phyloP scores from a whole-genome alignment of 2,888 invertebrate species.

The Philopedon plagiatum region DNA sequence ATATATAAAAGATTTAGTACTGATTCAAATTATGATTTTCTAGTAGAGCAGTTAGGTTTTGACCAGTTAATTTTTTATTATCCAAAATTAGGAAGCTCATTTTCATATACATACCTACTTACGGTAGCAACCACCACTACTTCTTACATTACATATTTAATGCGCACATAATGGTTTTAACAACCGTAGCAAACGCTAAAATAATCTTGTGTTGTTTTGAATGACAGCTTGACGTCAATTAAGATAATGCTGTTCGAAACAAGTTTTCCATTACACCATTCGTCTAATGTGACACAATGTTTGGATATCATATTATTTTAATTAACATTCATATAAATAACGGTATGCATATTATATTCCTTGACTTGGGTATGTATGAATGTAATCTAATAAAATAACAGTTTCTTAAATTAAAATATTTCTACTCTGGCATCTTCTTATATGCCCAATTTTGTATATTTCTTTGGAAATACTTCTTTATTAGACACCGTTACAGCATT shows the following conservation, averaged over 20 bases:
- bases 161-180: not conserved
- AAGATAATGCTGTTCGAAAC: constrained; percentile 12
- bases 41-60: no score
- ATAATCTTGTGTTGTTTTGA: constrained; percentile 13
- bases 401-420: not conserved
- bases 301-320: constrained; percentile 12
- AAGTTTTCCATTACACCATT: constrained; percentile 18
- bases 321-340: constrained; percentile 20
- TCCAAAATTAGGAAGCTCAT: no score
- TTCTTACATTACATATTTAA: not conserved
- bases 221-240: constrained; percentile 11
- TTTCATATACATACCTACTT: not conserved
- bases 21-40: no score
- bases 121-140: not conserved
- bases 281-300: constrained; percentile 6
- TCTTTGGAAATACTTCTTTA: no score
- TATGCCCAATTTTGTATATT: no score
- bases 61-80: no score
- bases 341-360: not conserved
- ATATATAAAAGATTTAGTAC: no score
- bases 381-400: not conserved
- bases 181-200: not conserved
- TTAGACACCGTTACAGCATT: no score
- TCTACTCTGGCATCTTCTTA: not conserved
- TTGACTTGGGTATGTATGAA: not conserved